phyloP scores from a whole-genome alignment of 2,888 invertebrate species.

The Chrysotoxum bicinctum region DNA sequence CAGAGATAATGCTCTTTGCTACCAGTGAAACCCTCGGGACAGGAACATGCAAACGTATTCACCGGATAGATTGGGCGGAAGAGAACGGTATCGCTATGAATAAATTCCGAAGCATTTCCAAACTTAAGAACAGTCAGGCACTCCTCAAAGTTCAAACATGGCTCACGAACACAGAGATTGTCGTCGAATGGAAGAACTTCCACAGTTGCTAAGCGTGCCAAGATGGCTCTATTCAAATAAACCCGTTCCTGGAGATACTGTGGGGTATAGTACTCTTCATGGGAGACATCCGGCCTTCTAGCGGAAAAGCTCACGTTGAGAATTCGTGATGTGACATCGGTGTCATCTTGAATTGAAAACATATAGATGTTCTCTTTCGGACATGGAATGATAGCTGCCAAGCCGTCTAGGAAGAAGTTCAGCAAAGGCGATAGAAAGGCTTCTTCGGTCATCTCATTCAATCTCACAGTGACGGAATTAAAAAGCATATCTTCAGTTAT shows the following conservation, averaged over 20 bases:
- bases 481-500: constrained; percentile 97
- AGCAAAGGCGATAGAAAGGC: constrained; percentile 94
- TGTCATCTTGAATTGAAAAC: constrained; percentile 96
- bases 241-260: constrained; percentile 95
- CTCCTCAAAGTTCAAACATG: constrained; percentile 96
- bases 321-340: constrained; percentile 92
- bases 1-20: constrained; percentile 95
- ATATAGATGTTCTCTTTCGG: constrained; percentile 95
- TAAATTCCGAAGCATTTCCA: constrained; percentile 95
- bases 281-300: constrained; percentile 89
- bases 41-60: constrained; percentile 95
- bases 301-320: constrained; percentile 97
- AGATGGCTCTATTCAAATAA: constrained; percentile 93
- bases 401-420: constrained; percentile 93
- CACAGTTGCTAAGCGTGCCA: constrained; percentile 93
- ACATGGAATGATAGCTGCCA: constrained; percentile 95
- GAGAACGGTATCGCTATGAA: constrained; percentile 92
- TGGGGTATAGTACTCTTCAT: constrained; percentile 91
- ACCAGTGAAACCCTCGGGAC: constrained; percentile 95
- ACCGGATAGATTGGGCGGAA: constrained; percentile 97
- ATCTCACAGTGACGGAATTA: constrained; percentile 95
- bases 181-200: constrained; percentile 98
- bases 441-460: constrained; percentile 96
- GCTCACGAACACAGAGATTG: constrained; percentile 96
- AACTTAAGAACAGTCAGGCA: constrained; percentile 95